These are phyloP conservation scores for Cyaniris semiargus DNA, from an alignment of 2,888 invertebrate species.

Conservation along the genomic window DNA sequence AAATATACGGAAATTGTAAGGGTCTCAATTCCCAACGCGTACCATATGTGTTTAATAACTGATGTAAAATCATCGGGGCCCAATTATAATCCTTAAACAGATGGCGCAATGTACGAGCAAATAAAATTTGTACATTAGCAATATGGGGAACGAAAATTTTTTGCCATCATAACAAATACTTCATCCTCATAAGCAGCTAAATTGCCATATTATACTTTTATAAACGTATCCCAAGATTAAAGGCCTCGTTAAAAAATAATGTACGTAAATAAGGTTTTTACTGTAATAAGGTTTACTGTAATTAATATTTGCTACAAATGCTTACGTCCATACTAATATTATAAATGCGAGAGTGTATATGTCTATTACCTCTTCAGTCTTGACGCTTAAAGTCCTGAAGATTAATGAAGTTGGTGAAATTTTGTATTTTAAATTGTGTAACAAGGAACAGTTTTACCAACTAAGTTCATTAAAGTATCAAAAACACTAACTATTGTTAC, in stretches of 20 bases:
- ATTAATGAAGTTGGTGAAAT: too few species aligned
- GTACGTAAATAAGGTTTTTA: not conserved
- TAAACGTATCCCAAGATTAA: constrained; percentile 30
- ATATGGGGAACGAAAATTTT: constrained; percentile 50
- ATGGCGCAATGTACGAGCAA: constrained; percentile 59
- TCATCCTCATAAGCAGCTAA: constrained; percentile 60
- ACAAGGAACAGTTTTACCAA: too few species aligned
- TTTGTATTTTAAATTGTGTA: too few species aligned
- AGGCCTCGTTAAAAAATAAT: not conserved
- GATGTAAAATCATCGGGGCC: constrained; percentile 70
- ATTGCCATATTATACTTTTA: constrained; percentile 64
- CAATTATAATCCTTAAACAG: constrained; percentile 64
- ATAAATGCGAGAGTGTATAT: not conserved
- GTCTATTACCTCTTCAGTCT: too few species aligned
- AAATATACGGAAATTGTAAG: constrained; percentile 35
- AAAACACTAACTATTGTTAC: too few species aligned
- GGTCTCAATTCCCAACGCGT: constrained; percentile 64
- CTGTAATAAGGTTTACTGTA: not conserved
- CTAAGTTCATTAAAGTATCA: too few species aligned
- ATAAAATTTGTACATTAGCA: constrained; percentile 70
- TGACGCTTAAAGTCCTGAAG: too few species aligned
- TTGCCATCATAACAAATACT: constrained; percentile 70
- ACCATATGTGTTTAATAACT: constrained; percentile 77
- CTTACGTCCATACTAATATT: not conserved
- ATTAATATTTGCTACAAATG: not conserved